Evolutionary conservation across 1,140 invertebrate genomes (phyloP).

Genomic region (Drosophila ohnishii): DNA sequence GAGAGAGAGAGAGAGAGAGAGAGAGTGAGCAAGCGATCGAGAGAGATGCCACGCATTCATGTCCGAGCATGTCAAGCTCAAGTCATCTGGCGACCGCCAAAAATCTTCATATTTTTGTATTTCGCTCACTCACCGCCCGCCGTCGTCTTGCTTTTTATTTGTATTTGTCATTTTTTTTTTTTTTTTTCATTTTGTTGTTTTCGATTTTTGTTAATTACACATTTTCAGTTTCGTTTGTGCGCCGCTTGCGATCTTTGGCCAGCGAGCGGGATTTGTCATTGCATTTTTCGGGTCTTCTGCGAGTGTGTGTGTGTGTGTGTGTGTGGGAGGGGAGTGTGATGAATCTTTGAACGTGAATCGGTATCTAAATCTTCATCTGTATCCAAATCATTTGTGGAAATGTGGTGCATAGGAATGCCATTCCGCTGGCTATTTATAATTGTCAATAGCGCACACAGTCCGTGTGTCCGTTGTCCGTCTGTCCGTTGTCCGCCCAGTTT

Average conservation of each 20-base stretch:
- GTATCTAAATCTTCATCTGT: conserved; percentile 12
- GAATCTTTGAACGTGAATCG: conserved; percentile 18
- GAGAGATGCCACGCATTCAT: conserved; percentile 42
- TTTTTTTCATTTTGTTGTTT: conserved; percentile 28
- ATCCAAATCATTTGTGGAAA: conserved; percentile 41
- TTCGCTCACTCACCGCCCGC: background rate
- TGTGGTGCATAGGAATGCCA: conserved; percentile 54
- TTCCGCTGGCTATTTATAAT: conserved; percentile 65
- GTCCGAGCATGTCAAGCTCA: conserved; percentile 52
- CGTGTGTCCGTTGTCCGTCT: conserved; percentile 2
- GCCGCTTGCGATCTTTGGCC: conserved; percentile 21
- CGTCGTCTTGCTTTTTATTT: background rate
- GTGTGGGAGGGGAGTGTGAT: conserved; percentile 7
- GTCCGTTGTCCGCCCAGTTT: conserved; percentile 2
- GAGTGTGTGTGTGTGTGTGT: conserved; percentile 1
- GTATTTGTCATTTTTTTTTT: conserved; percentile 10
- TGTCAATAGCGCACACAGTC: conserved; percentile 54
- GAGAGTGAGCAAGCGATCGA: background rate
- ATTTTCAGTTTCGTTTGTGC: conserved; percentile 48
- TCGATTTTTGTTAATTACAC: conserved; percentile 37
- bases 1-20: background rate
- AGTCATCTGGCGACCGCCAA: conserved; percentile 50
- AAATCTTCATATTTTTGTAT: conserved; percentile 47
- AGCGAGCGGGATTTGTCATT: conserved; percentile 41
- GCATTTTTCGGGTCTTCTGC: conserved; percentile 20